These are phyloP conservation scores for Zoanthus solanderi DNA, from an alignment of 92 coral and sea anemone species.

Conservation along the genomic window DNA sequence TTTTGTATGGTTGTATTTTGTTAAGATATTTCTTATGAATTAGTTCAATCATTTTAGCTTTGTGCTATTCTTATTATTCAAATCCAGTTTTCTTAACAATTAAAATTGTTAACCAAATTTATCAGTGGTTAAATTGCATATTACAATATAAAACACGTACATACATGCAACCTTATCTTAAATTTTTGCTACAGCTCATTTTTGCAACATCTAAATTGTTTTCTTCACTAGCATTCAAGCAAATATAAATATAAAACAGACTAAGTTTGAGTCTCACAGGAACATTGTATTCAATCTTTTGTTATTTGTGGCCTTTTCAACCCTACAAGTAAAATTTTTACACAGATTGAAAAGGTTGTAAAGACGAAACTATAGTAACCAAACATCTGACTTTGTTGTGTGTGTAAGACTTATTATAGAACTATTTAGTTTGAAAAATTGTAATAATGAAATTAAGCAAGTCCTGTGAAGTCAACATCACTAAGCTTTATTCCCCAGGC, in stretches of 20 bases:
- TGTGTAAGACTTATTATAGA: constrained; percentile 1
- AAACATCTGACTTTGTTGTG: constrained; percentile 3
- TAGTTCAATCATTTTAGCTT: constrained; percentile 1
- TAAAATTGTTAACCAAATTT: constrained; percentile 1
- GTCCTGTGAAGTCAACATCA: constrained; percentile 4
- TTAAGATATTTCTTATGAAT: constrained; percentile 1
- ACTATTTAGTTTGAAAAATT: constrained; percentile 1
- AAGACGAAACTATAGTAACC: neutral
- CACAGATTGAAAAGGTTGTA: constrained; percentile 3
- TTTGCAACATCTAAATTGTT: constrained; percentile 1
- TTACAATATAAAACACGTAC: constrained; percentile 1
- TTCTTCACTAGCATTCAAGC: constrained; percentile 3
- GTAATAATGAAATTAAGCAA: constrained; percentile 1
- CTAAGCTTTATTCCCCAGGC: constrained; percentile 5
- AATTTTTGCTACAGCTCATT: constrained; percentile 2
- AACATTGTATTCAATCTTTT: constrained; percentile 1
- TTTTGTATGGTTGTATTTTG: constrained; percentile 1
- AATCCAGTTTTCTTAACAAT: constrained; percentile 1
- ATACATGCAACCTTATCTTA: constrained; percentile 2
- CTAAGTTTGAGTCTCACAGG: constrained; percentile 4
- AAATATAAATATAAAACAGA: neutral
- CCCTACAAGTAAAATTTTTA: constrained; percentile 1
- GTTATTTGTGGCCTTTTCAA: constrained; percentile 3
- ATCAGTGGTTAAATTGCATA: constrained; percentile 2
- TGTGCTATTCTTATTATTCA: constrained; percentile 1